Evolutionary conservation across 64 coral and sea anemone species (phyloP).

Genomic region (Stichodactyla mertensii): DNA sequence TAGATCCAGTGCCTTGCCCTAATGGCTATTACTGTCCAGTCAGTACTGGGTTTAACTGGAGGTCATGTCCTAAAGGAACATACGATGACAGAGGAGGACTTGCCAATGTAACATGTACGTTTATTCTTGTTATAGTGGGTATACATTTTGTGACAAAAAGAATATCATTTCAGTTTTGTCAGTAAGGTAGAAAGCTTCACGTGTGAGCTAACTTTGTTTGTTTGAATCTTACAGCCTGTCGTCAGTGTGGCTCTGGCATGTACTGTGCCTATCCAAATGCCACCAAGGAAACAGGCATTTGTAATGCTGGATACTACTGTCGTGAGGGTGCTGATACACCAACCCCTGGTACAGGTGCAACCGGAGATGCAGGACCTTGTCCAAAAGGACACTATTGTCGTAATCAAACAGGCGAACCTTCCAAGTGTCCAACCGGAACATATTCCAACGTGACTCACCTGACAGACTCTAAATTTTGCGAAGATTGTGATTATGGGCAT

Average conservation of each 20-base stretch:
- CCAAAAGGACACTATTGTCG: slow-evolving; percentile 84
- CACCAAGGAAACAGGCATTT: slow-evolving; percentile 56
- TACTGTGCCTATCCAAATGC: slow-evolving; percentile 95
- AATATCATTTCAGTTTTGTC: too few species aligned
- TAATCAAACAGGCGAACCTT: slow-evolving; percentile 66
- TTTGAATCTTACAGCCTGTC: slow-evolving; percentile 51
- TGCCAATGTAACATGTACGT: slow-evolving; percentile 73
- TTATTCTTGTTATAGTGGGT: background rate
- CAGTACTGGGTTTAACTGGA: slow-evolving; percentile 89
- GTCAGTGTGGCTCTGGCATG: slow-evolving; percentile 82
- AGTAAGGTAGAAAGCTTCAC: background rate
- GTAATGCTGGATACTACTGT: slow-evolving; percentile 80
- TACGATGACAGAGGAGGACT: slow-evolving; percentile 76
- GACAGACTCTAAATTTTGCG: slow-evolving; percentile 58
- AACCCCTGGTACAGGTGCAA: slow-evolving; percentile 53
- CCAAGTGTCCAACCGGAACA: slow-evolving; percentile 78
- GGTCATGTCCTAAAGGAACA: slow-evolving; percentile 73
- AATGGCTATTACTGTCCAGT: slow-evolving; percentile 78
- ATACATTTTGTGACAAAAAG: too few species aligned
- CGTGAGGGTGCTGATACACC: slow-evolving; percentile 67
- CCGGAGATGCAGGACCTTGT: slow-evolving; percentile 82
- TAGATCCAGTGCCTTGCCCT: slow-evolving; percentile 84
- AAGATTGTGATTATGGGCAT: slow-evolving; percentile 70
- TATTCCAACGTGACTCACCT: slow-evolving; percentile 82
- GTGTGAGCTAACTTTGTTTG: background rate